Base-by-base conservation (phyloP, 92 coral and sea anemone species). In the Palythoa caribaeorum region DNA sequence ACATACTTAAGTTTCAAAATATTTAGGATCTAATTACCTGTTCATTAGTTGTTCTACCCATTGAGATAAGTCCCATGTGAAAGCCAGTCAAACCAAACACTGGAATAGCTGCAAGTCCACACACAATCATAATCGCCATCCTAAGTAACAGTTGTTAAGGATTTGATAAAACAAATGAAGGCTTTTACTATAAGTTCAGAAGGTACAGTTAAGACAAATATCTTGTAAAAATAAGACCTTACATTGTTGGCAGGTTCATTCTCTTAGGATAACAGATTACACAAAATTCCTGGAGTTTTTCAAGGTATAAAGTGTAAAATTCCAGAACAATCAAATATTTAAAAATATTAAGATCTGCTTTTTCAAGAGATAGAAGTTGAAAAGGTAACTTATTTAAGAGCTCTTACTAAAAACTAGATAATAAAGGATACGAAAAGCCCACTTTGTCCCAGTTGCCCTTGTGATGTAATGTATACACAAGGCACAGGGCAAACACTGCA, bases 41-140 rank as follows among this genome's bases (percentile, higher is more conserved):
- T 90, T 97, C 99, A 83, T 95, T 97, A 8, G 99, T 97, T 21
- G 99, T 97, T 17, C 99, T 90, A 48, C 99, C 99, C 98, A 95
- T 94, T 28, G 97, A 83, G 12, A 97, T 93, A 50, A 97, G 95
- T 1, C 99, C 99, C 68, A 95, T 89, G 77, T 97, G 99, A 86
- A 97, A 97, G 66, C 90, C 85, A n/a, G 99, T 92, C 59, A 97
- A 84, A 39, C 99, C 99, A 90, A 97, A 91, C 36, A 97, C 99
- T 40, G 99, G 99, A 70, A 97, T 86, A 55, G 97, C 93, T 2
- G 98, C 92, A 75, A 97, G 90, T 7, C 96, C 96, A 88, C 99
- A 97, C 36, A 97, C 86, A 10, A 94, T 88, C 99, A 97, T 94
- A 39, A 95, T 60, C 17, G 83, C 91, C 75, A 97, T 89, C 71